Conservation (phyloP, 2,888 invertebrate species). For the Lepidochrysops patricia region DNA sequence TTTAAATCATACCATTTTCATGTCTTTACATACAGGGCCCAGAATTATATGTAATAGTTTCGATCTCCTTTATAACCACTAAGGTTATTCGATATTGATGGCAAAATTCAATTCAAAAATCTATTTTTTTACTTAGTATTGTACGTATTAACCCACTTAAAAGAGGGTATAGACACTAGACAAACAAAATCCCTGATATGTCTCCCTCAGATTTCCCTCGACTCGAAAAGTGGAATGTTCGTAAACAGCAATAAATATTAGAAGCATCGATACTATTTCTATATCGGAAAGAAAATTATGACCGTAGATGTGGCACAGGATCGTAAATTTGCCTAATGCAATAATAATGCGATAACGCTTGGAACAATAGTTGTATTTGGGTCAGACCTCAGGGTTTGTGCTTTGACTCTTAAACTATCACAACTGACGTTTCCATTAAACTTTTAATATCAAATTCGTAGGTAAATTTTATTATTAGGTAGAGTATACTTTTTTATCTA, state of each 20-base stretch:
- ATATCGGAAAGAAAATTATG: conserved; percentile 38
- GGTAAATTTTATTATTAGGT: not conserved
- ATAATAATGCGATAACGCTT: conserved; percentile 46
- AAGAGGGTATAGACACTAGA: not conserved
- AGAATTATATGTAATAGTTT: too few relatives aligned
- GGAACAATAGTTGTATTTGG: conserved; percentile 51
- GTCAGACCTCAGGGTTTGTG: conserved; percentile 40
- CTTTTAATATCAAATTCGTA: conserved; percentile 11
- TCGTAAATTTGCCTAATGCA: conserved; percentile 43
- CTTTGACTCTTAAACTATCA: conserved; percentile 6
- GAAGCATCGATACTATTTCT: conserved; percentile 12
- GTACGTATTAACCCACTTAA: not conserved
- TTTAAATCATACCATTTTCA: too few relatives aligned
- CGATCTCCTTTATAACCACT: too few relatives aligned
- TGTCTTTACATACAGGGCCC: too few relatives aligned
- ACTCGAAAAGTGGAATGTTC: not conserved
- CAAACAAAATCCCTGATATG: not conserved
- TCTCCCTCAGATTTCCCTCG: not conserved
- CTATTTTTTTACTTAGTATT: not conserved
- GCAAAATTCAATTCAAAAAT: not conserved
- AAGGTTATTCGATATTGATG: too few relatives aligned
- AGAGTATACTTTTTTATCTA: not conserved
- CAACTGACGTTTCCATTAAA: conserved; percentile 1
- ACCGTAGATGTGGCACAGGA: conserved; percentile 45
- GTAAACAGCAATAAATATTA: not conserved